A percentile compares a stretch with the other conserved stretches of the same genome.
Conservation (phyloP, 2,888 invertebrate species). For the Amphipyra berbera region DNA sequence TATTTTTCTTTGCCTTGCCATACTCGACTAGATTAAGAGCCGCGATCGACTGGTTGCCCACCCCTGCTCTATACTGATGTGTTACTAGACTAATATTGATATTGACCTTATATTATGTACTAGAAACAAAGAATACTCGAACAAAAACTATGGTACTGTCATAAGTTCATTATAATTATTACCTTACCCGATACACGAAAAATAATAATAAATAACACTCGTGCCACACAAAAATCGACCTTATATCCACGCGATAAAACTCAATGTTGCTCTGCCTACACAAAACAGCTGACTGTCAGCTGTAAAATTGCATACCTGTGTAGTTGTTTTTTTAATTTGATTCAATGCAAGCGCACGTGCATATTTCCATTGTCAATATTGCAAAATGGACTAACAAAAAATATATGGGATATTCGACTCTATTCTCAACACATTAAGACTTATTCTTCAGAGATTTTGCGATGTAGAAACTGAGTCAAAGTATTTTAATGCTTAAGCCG, state of each 20-base stretch:
- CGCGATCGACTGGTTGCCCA: too few relatives aligned
- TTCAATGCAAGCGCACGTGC: constrained; percentile 58
- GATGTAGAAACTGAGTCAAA: neutral
- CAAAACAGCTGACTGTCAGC: constrained; percentile 77
- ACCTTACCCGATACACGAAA: too few relatives aligned
- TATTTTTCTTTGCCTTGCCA: too few relatives aligned
- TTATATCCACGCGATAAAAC: accelerated
- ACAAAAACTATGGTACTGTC: constrained; percentile 5
- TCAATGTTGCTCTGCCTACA: neutral
- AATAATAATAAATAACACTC: constrained; percentile 24
- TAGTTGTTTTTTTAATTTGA: constrained; percentile 51
- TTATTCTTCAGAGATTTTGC: neutral
- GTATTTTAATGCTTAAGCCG: neutral
- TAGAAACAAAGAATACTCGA: neutral
- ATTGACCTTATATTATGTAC: too few relatives aligned
- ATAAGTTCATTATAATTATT: constrained; percentile 4
- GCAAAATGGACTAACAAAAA: constrained; percentile 63
- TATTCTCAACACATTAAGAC: accelerated
- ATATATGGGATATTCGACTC: neutral
- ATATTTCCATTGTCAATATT: constrained; percentile 59
- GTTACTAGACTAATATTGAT: too few relatives aligned
- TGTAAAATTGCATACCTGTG: constrained; percentile 68
- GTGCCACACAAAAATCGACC: constrained; percentile 4
- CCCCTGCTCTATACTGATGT: too few relatives aligned
- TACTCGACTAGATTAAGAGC: too few relatives aligned